A percentile compares a stretch with the other conserved stretches of the same genome.
Evolutionary conservation across 2,113 vertebrate species (phyloP).

Genomic region (Anseranas semipalmata): DNA sequence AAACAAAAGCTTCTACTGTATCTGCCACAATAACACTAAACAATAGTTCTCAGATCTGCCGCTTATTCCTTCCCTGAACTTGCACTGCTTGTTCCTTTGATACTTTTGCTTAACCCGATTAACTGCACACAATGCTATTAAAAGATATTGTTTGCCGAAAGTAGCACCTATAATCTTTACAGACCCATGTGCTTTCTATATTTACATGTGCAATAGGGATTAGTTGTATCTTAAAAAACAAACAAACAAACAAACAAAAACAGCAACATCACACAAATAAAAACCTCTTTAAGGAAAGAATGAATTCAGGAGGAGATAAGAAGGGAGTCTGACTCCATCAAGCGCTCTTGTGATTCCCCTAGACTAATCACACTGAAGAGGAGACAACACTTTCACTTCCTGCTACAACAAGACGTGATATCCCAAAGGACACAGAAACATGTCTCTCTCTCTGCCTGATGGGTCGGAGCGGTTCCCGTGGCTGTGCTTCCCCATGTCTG

Average conservation of each 20-base stretch:
- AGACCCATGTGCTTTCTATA: constrained; percentile 7
- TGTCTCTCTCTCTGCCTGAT: neutral
- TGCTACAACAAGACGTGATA: neutral
- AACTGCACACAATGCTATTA: constrained; percentile 57
- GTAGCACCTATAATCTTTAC: constrained; percentile 43
- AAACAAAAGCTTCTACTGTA: neutral
- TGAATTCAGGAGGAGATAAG: neutral
- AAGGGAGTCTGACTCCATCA: neutral
- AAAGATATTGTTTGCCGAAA: constrained; percentile 56
- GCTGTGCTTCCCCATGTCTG: neutral
- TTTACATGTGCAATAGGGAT: constrained; percentile 43
- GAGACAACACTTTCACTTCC: neutral
- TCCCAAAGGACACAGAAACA: neutral
- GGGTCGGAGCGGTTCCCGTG: neutral
- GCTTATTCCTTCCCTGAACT: neutral
- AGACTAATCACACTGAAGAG: neutral
- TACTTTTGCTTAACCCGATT: constrained; percentile 34
- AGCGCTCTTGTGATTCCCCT: neutral
- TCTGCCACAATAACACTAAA: neutral
- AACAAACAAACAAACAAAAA: neutral
- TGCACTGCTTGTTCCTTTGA: neutral
- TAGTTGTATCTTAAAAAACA: neutral
- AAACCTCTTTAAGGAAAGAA: neutral
- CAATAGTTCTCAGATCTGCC: neutral
- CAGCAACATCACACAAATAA: neutral